phyloP scores from a whole-genome alignment of 2,113 vertebrate genomes.

The Dascyllus trimaculatus region DNA sequence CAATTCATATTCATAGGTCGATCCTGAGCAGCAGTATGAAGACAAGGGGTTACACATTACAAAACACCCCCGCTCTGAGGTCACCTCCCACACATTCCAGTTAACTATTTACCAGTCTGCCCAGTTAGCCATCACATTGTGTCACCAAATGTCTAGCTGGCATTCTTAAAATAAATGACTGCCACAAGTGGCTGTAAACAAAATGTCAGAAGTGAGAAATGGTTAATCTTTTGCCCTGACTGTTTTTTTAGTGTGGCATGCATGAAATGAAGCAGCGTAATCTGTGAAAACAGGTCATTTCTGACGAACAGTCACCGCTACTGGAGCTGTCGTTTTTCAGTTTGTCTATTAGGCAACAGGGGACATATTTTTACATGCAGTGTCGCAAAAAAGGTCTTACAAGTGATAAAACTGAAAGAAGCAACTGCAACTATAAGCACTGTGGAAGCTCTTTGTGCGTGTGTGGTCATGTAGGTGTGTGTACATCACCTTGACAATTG shows the following conservation, averaged over 20 bases:
- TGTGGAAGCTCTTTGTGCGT: neutral
- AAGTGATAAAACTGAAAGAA: neutral
- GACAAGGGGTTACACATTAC: constrained; percentile 76
- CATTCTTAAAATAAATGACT: constrained; percentile 47
- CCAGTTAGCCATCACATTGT: constrained; percentile 64
- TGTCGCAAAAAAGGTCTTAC: neutral
- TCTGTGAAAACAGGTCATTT: constrained; percentile 19
- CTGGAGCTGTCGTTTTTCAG: constrained; percentile 16
- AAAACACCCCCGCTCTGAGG: constrained; percentile 9
- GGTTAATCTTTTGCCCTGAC: constrained; percentile 36
- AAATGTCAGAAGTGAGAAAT: constrained; percentile 28
- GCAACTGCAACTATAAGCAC: neutral
- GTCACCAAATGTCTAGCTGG: constrained; percentile 18
- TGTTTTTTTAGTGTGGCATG: constrained; percentile 2
- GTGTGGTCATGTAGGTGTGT: constrained; percentile 26
- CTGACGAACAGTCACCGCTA: neutral
- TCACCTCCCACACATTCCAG: constrained; percentile 69
- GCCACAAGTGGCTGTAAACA: constrained; percentile 44
- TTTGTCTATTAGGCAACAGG: neutral
- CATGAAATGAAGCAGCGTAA: constrained; percentile 15
- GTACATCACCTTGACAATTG: constrained; percentile 6
- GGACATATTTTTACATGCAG: neutral
- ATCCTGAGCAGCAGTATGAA: constrained; percentile 54
- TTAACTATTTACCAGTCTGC: constrained; percentile 68
- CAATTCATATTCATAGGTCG: constrained; percentile 68